phyloP scores from a whole-genome alignment of 2,797 vertebrate genomes.

The Scolopax bukidnonensis region DNA sequence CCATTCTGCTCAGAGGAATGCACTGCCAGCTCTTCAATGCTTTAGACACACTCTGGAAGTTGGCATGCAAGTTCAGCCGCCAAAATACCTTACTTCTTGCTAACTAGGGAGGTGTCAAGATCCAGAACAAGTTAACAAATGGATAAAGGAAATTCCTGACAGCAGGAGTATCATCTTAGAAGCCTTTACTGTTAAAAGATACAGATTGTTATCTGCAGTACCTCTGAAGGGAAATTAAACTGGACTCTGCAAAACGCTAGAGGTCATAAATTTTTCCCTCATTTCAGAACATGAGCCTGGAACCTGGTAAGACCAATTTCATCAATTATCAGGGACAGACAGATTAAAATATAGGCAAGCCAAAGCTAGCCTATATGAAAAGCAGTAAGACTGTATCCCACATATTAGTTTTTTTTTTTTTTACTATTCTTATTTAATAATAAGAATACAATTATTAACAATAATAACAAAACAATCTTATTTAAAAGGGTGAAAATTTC shows the following conservation, averaged over 20 bases:
- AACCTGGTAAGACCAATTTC: background rate
- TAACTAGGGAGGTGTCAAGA: background rate
- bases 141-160: background rate
- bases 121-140: background rate
- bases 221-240: background rate
- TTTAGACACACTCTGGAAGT: background rate
- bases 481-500: background rate
- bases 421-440: no score
- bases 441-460: no score
- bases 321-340: background rate
- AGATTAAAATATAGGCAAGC: background rate
- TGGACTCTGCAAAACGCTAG: background rate
- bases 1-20: background rate
- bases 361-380: background rate
- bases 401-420: background rate
- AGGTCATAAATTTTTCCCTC: background rate
- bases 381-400: background rate
- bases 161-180: background rate
- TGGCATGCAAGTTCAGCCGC: background rate
- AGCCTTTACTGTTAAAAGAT: background rate
- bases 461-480: background rate
- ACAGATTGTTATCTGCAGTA: background rate
- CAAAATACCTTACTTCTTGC: background rate
- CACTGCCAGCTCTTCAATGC: background rate
- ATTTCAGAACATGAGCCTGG: background rate